Percentiles rank a stretch among this genome's conserved stretches.
Evolutionary conservation across 1,140 invertebrate genomes (phyloP).

Genomic region (Drosophila obscura): DNA sequence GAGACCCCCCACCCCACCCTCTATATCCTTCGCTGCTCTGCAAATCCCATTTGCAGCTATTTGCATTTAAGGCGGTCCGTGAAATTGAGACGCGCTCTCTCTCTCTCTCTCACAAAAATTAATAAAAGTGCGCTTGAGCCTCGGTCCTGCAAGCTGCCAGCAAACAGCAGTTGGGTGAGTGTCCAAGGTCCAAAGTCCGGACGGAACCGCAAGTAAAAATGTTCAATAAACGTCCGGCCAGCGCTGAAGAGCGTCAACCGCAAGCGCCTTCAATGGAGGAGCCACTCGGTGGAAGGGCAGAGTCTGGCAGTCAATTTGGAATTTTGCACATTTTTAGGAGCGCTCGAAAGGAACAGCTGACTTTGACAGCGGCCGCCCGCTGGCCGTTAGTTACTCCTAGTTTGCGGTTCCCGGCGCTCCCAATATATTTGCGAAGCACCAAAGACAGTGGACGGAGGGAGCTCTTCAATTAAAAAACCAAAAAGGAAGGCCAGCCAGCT

Average conservation of each 20-base stretch:
- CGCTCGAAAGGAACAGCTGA: constrained; percentile 54
- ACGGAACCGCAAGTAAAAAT: constrained; percentile 74
- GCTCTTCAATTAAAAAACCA: constrained; percentile 58
- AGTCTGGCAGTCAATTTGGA: constrained; percentile 67
- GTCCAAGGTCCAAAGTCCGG: background rate
- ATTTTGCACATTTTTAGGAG: constrained; percentile 65
- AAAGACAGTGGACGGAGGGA: constrained; percentile 17
- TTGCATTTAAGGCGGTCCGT: constrained; percentile 76
- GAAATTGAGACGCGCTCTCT: constrained; percentile 67
- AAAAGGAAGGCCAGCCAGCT: constrained; percentile 16
- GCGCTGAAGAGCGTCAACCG: constrained; percentile 47
- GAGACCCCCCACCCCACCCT: background rate
- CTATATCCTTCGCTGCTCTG: background rate
- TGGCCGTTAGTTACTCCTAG: constrained; percentile 70
- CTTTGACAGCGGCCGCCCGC: constrained; percentile 61
- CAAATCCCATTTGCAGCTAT: constrained; percentile 76
- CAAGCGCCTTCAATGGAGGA: constrained; percentile 73
- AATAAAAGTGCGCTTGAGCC: constrained; percentile 61
- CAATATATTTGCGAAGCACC: constrained; percentile 43
- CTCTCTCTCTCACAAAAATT: constrained; percentile 45
- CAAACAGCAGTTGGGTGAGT: constrained; percentile 3
- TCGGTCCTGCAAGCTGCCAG: background rate
- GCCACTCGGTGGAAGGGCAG: background rate
- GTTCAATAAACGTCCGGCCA: constrained; percentile 76
- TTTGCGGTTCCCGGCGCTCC: constrained; percentile 63